Conservation (phyloP, 1,140 invertebrate genomes). For the Dendroctonus valens region DNA sequence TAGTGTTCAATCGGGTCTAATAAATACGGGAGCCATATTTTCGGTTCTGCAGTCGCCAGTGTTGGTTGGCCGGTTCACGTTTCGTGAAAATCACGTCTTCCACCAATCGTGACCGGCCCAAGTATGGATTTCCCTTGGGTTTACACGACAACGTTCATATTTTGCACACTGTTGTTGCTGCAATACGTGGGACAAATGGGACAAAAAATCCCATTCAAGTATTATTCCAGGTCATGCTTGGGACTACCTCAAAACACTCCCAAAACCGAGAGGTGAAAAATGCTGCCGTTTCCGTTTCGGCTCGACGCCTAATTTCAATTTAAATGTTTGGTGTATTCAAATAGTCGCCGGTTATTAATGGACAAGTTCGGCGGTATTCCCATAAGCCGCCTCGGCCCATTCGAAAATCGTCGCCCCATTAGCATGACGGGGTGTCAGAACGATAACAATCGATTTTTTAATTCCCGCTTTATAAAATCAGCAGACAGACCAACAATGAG, state of each 20-base stretch:
- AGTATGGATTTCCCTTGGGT: constrained; percentile 3
- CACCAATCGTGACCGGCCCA: constrained; percentile 16
- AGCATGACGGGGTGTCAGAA: constrained; percentile 20
- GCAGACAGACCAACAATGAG: constrained; percentile 22
- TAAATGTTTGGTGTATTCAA: too few relatives aligned
- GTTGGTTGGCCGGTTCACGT: constrained; percentile 14
- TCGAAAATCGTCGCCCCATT: constrained; percentile 8
- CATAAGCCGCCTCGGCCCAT: constrained; percentile 1
- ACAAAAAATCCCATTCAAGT: too few relatives aligned
- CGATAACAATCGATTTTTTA: constrained; percentile 26
- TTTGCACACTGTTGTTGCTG: too few relatives aligned
- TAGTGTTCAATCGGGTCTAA: too few relatives aligned
- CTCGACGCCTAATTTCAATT: too few relatives aligned
- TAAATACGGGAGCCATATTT: constrained; percentile 6
- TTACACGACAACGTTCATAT: neutral
- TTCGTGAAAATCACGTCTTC: constrained; percentile 16
- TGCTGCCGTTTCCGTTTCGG: too few relatives aligned
- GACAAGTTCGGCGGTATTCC: neutral
- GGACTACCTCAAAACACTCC: too few relatives aligned
- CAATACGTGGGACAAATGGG: too few relatives aligned
- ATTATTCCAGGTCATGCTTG: too few relatives aligned
- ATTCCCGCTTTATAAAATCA: constrained; percentile 22
- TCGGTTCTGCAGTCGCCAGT: neutral
- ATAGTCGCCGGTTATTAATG: too few relatives aligned
- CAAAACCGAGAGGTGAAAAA: too few relatives aligned